Evolutionary conservation across 2,113 vertebrate species (phyloP).

Genomic region (Struthidea cinerea): DNA sequence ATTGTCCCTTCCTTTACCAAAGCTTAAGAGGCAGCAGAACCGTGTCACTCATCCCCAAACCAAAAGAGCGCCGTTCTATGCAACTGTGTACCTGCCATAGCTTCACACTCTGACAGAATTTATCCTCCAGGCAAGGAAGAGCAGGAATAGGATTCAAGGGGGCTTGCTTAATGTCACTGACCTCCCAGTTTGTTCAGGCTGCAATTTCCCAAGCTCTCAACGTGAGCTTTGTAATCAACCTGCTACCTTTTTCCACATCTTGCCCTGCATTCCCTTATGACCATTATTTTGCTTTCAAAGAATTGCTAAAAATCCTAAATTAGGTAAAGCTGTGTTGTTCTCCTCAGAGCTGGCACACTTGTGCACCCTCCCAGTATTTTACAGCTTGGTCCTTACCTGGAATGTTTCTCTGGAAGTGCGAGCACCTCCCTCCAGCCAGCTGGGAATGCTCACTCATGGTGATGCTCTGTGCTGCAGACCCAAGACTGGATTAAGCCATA

Average conservation of each 20-base stretch:
- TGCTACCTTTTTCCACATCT: background rate
- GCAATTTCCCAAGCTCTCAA: background rate
- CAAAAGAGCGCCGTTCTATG: too few species aligned
- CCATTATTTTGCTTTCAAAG: background rate
- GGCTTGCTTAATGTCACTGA: background rate
- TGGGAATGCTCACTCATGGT: background rate
- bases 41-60: rapidly evolving
- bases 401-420: background rate
- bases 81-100: background rate
- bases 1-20: background rate
- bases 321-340: background rate
- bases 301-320: background rate
- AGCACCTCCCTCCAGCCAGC: background rate
- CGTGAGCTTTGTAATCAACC: rapidly evolving
- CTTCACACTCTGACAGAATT: background rate
- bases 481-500: background rate
- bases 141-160: background rate
- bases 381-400: background rate
- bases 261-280: background rate
- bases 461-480: background rate
- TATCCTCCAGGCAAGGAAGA: background rate
- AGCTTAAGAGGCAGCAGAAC: background rate
- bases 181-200: background rate
- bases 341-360: background rate
- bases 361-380: background rate